Conservation (phyloP, 2,888 invertebrate species). For the Brachyptera putata region DNA sequence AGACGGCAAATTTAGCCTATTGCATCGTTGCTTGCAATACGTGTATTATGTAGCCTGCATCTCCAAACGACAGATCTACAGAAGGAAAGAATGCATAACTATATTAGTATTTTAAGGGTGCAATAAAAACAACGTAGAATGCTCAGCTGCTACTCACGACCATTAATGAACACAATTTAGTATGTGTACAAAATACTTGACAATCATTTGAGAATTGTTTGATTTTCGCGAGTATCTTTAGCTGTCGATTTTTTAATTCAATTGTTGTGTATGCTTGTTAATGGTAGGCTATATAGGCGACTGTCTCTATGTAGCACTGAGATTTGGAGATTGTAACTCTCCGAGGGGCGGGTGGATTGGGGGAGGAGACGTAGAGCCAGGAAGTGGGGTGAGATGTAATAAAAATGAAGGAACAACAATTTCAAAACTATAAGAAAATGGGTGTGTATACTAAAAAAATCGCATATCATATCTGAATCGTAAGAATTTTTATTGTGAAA, state of each 20-base stretch:
- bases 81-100: no score
- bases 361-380: conserved; percentile 18
- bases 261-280: neutral
- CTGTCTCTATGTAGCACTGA: neutral
- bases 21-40: no score
- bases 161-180: no score
- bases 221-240: no score
- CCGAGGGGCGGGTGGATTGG: neutral
- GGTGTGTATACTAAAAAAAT: conserved; percentile 24
- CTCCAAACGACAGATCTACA: no score
- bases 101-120: no score
- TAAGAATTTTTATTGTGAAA: conserved; percentile 34
- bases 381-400: conserved; percentile 19
- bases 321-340: neutral
- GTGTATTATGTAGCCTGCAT: no score
- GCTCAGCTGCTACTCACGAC: no score
- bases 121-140: no score
- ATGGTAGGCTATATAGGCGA: neutral
- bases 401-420: conserved; percentile 22
- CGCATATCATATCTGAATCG: conserved; percentile 33
- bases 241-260: neutral
- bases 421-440: conserved; percentile 21
- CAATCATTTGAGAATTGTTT: no score
- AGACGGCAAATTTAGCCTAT: no score
- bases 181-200: no score